A percentile compares a stretch with the other conserved stretches of the same genome.
Evolutionary conservation across 2,113 vertebrate genomes (phyloP).

Genomic region (Typhlomys cinereus): DNA sequence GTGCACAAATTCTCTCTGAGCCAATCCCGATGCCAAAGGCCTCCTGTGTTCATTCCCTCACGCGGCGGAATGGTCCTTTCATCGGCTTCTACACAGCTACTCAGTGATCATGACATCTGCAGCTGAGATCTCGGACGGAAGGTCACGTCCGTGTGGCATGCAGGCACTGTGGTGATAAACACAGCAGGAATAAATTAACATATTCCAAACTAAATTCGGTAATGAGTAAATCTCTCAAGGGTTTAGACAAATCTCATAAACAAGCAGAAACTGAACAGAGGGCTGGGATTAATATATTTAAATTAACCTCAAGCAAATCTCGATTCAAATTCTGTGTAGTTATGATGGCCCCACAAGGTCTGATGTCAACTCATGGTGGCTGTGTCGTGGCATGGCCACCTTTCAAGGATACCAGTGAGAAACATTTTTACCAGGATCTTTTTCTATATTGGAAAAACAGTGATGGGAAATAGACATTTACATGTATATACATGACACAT

Average conservation of each 20-base stretch:
- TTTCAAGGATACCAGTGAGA: background rate
- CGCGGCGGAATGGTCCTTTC: no score
- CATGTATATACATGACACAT: background rate
- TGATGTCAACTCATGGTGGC: background rate
- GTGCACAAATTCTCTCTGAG: background rate
- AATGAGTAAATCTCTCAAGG: slow-evolving; percentile 54
- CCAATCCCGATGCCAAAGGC: no score
- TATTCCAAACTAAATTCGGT: slow-evolving; percentile 45
- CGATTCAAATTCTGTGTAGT: background rate
- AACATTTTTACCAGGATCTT: no score
- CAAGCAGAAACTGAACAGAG: slow-evolving; percentile 48
- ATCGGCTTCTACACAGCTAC: background rate
- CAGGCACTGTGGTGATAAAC: slow-evolving; percentile 35
- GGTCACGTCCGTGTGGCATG: background rate
- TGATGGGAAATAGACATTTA: background rate
- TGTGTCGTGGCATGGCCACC: background rate
- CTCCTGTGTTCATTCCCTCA: no score
- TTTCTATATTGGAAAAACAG: background rate
- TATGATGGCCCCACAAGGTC: background rate
- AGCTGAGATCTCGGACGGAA: background rate
- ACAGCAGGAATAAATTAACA: slow-evolving; percentile 37
- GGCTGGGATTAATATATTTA: slow-evolving; percentile 42
- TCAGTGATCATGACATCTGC: background rate
- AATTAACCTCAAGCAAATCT: slow-evolving; percentile 52
- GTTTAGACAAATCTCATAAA: slow-evolving; percentile 57